These are phyloP conservation scores for Ctenomys sociabilis DNA, from an alignment of 2,113 vertebrate species.

Conservation along the genomic window DNA sequence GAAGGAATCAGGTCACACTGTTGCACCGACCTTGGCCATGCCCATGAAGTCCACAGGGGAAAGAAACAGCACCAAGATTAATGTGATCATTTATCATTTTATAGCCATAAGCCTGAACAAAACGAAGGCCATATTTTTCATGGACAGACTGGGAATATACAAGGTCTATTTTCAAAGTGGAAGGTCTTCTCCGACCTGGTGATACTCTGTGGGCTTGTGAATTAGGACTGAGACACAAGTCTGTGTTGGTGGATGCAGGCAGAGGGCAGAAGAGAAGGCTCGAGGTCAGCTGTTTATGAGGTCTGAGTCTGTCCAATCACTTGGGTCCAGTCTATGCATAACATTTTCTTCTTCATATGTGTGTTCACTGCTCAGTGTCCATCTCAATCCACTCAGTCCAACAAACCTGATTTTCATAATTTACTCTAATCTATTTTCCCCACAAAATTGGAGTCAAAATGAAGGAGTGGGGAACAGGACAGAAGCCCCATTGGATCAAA, in stretches of 20 bases:
- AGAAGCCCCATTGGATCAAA: background rate
- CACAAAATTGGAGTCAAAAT: background rate
- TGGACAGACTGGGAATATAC: background rate
- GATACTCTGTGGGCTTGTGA: background rate
- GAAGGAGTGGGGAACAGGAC: fast-evolving
- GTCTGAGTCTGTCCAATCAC: background rate
- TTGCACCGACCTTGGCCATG: conserved; percentile 51
- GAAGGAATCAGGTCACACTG: background rate
- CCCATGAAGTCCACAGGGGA: conserved; percentile 56
- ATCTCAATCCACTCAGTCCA: background rate
- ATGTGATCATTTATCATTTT: conserved; percentile 73
- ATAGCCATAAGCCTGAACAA: conserved; percentile 57
- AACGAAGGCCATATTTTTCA: conserved; percentile 69
- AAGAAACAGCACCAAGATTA: conserved; percentile 59
- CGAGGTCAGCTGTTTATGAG: background rate
- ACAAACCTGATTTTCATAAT: background rate
- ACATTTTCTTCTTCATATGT: background rate
- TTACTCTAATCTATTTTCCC: background rate
- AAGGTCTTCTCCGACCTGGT: background rate
- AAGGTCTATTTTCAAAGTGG: background rate
- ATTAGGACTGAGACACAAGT: background rate
- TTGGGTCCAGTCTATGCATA: background rate
- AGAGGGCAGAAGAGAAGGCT: fast-evolving
- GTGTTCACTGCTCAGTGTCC: background rate
- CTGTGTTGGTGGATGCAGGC: background rate